Evolutionary conservation across 2,888 invertebrate genomes (phyloP).

Genomic region (Cheilosia urbana): DNA sequence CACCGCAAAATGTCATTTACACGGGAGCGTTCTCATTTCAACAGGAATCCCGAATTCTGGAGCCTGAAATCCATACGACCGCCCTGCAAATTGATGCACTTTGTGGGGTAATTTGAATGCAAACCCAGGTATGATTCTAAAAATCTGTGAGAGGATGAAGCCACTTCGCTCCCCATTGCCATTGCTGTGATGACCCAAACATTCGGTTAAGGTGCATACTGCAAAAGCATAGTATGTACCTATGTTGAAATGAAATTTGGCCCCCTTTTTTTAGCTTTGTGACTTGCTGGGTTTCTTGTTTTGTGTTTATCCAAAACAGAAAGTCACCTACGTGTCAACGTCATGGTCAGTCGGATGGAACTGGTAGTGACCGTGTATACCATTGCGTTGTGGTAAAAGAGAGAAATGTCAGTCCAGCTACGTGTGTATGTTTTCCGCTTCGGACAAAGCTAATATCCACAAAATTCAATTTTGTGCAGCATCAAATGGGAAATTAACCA

Average conservation of each 20-base stretch:
- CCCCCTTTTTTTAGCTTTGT: slow-evolving; percentile 25
- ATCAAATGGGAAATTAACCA: not conserved
- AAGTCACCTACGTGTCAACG: not conserved
- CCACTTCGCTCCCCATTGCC: not conserved
- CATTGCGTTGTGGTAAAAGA: slow-evolving; percentile 29
- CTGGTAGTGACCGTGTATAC: slow-evolving; percentile 18
- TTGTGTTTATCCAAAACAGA: not conserved
- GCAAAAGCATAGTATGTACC: too few species aligned
- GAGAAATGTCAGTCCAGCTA: slow-evolving; percentile 14
- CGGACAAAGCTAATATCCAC: not conserved
- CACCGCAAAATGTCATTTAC: slow-evolving; percentile 15
- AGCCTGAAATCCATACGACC: too few species aligned
- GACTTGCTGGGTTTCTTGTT: not conserved
- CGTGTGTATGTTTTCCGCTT: not conserved
- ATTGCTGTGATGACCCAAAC: not conserved
- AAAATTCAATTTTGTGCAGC: slow-evolving; percentile 1
- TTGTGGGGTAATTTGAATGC: too few species aligned
- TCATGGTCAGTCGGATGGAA: slow-evolving; percentile 3
- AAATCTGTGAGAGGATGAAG: too few species aligned
- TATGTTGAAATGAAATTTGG: slow-evolving; percentile 26
- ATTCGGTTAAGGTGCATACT: not conserved
- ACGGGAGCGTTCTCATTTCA: not conserved
- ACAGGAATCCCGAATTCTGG: too few species aligned
- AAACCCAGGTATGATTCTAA: too few species aligned
- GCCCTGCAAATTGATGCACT: too few species aligned